Evolutionary conservation across 1,140 invertebrate genomes (phyloP), one percentile per base, ranked within the genome.

Genomic region (Anthonomus grandis): DNA sequence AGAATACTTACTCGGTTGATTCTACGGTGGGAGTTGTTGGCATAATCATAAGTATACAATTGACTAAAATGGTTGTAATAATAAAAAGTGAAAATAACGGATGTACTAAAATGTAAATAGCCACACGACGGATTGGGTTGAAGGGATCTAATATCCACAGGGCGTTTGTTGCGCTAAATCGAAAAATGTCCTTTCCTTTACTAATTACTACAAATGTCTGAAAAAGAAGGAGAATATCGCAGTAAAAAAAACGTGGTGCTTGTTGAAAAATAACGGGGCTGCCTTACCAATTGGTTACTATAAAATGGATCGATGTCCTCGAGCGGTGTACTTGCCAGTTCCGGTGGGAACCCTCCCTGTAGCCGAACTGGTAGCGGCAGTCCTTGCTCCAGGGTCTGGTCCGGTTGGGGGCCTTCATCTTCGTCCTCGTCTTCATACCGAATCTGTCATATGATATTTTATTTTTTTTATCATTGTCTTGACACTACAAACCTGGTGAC

Each of bases 31-130:
- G 90, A 76, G 89, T 91, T 62, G 87, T 85, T 76, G 90, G 89
- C 87, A 97, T 92, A 79, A 96, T 95, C 91, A 98, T 96, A 80
- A 98, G 87, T 76, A 97, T 87, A 83, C 95, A 97, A 82, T 98
- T 98, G 76, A 89, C 84, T 75, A 98, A 84, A 79, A 98, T 98
- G 71, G 95, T 97, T 66, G 91, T 89, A 76, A 98, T 97, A 78
- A 98, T 96, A 82, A 96, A 91, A 73, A 96, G 83, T 74, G 95
- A 96, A 83, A 98, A 98, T 70, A 95, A 79, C 76, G 92, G 93
- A 86, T 98, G 95, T 73, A 96, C 94, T 77, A 98, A 83, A 79
- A 97, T 92, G 79, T 93, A 96, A 80, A 98, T 95, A 71, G 95
- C 93, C 73, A 93, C 90, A 76, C 93, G 86, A 79, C 95, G 87